These are phyloP conservation scores for Ceryle rudis DNA, from an alignment of 2,797 vertebrate species.

Conservation along the genomic window DNA sequence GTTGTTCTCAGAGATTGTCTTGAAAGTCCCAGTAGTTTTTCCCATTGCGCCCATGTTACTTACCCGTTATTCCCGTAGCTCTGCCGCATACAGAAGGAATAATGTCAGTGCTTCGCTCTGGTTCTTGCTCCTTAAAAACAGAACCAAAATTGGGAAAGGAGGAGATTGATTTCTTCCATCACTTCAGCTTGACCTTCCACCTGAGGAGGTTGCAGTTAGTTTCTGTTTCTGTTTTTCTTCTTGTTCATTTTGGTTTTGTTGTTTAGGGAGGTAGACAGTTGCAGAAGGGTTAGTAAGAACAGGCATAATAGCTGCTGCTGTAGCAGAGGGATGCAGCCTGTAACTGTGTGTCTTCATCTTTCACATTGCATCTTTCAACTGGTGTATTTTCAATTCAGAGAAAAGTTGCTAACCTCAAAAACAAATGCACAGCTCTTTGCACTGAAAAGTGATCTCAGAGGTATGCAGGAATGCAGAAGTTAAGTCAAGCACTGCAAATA, in stretches of 20 bases:
- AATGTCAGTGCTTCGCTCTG: background rate
- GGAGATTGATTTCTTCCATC: background rate
- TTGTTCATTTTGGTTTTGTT: background rate
- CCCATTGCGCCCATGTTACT: background rate
- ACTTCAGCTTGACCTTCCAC: background rate
- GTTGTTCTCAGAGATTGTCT: background rate
- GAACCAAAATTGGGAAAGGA: background rate
- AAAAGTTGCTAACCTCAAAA: background rate
- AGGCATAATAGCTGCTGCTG: background rate
- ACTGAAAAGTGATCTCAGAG: background rate
- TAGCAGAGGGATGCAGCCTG: background rate
- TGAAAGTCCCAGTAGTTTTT: background rate
- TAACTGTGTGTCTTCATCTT: background rate
- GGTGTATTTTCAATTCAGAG: background rate
- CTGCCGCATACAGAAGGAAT: background rate
- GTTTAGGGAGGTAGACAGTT: background rate
- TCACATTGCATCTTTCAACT: background rate
- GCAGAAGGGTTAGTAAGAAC: background rate
- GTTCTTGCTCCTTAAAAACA: background rate
- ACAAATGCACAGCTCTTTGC: background rate
- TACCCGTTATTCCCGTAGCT: background rate
- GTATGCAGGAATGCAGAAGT: background rate
- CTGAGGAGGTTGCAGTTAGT: background rate
- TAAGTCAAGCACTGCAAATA: background rate
- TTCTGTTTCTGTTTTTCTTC: background rate